Evolutionary conservation across 2,888 invertebrate genomes (phyloP), one percentile per base, ranked within the genome.

Genomic region (Cantharis rustica): DNA sequence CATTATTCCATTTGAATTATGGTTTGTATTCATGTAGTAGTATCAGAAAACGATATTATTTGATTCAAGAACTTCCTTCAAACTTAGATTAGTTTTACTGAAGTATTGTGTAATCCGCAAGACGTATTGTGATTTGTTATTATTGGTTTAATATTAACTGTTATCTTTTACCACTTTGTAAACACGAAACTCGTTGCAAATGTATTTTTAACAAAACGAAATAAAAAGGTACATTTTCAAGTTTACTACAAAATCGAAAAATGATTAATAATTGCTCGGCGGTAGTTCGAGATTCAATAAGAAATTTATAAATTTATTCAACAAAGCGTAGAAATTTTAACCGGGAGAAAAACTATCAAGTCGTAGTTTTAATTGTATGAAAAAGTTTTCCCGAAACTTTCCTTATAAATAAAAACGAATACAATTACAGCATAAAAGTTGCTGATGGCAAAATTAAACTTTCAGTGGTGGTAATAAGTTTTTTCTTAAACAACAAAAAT

Each of bases 1-100:
- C 64, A 76, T 80, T 78, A 76, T 80, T 72, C 78, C 70, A 79
- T 79, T 80, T 79, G 80, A 80, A 76, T 80, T 80, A 80, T 79
- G 80, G 73, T 69, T 75, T 73, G 78, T 73, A 73, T 75, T 73
- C 77, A 77, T 63, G 62, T 70, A 64, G 62, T 70, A 64, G 75
- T 71, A 78, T 78, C 75, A 71, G 75, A 75, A 72, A 75, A 73
- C 75, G 78, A 75, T 70, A 72, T 66, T 78, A 47, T 47, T 75
- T 75, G 23, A 75, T 71, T 78, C 72, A 73, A 71, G 75, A 77
- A 77, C 75, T 77, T 75, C 72, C 78, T 68, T 73, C 75, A 73
- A 78, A 78, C 75, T 78, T 78, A 75, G 75, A 78, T 78, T 78
- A 75, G 78, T 78, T 78, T 78, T 78, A 75, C 70, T 64, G 16